Evolutionary conservation across 2,888 invertebrate species (phyloP), one percentile per base, ranked within the genome.

Genomic region (Philereme vetulata): DNA sequence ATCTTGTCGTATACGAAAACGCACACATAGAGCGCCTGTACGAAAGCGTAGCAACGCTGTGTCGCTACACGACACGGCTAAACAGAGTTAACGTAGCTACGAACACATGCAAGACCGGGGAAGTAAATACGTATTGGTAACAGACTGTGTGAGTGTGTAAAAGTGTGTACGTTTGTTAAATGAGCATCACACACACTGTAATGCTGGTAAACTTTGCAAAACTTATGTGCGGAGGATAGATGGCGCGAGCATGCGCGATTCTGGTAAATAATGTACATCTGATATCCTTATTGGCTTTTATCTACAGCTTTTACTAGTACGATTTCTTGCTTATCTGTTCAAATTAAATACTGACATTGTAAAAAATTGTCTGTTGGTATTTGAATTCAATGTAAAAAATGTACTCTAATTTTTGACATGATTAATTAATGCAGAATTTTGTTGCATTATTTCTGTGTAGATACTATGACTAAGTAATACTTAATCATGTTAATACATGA

Each of bases 241-340:
- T 88, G 87, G 87, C 87, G 85, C 45, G 50, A 75, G 68, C 50
- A 56, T 62, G 62, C 55, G 43, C 56, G 60, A 59, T 64, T 60
- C 11, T 11, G 52, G 65, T 65, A 65, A 53, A 62, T 66, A 60
- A 51, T 21, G 10, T 46, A 50, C 50, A 46, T 11, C 42, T n/a
- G 47, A 51, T 57, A 11, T 34, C 33, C 10, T 34, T 51, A 51
- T 38, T 38, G 33, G 43, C 38, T 34, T 10, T 36, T 42, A 42
- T 5, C 40, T 40, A 40, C 5, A 10, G 4, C n/a, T 4, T 10
- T 10, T 6, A 6, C 3, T 8, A 38, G 7, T 36, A 8, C 38
- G 38, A 38, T 2, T 7, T 2, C 35, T 36, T 38, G 21, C 21
- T 21, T 21, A 21, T 21, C 21, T 21, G 21, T 21, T 21, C 21